Conservation (phyloP, 2,113 vertebrate species). For the Smithornis capensis region DNA sequence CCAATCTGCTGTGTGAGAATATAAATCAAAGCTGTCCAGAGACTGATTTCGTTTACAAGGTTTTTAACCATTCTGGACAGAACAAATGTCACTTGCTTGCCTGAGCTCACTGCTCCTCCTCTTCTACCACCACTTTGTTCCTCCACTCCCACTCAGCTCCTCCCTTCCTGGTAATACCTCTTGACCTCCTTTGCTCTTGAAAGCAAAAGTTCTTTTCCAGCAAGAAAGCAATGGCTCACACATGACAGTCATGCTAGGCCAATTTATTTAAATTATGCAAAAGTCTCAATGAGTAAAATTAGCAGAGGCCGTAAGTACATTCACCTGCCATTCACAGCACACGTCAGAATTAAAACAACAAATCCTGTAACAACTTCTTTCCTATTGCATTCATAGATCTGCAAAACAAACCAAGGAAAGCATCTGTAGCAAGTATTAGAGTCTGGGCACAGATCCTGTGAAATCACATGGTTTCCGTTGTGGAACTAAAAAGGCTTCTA, state of each 20-base stretch:
- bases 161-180: neutral
- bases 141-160: neutral
- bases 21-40: slow-evolving; percentile 54
- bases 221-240: neutral
- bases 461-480: slow-evolving; percentile 37
- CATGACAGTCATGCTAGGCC: neutral
- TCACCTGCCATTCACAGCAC: neutral
- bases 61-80: slow-evolving; percentile 28
- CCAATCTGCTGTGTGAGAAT: slow-evolving; percentile 4
- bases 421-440: slow-evolving; percentile 38
- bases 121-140: neutral
- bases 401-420: slow-evolving; percentile 36
- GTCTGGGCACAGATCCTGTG: slow-evolving; percentile 24
- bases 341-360: neutral
- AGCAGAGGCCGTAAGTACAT: neutral
- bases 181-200: slow-evolving; percentile 35
- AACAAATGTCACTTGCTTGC: slow-evolving; percentile 2
- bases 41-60: slow-evolving; percentile 47
- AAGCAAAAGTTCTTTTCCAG: neutral
- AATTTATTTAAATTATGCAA: neutral
- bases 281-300: neutral
- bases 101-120: slow-evolving; percentile 7
- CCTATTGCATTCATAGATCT: neutral
- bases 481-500: slow-evolving; percentile 50
- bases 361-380: neutral